Percentiles rank a stretch among this genome's conserved stretches.
phyloP scores from a whole-genome alignment of 2,888 invertebrate genomes.

The Agrilus biguttatus region DNA sequence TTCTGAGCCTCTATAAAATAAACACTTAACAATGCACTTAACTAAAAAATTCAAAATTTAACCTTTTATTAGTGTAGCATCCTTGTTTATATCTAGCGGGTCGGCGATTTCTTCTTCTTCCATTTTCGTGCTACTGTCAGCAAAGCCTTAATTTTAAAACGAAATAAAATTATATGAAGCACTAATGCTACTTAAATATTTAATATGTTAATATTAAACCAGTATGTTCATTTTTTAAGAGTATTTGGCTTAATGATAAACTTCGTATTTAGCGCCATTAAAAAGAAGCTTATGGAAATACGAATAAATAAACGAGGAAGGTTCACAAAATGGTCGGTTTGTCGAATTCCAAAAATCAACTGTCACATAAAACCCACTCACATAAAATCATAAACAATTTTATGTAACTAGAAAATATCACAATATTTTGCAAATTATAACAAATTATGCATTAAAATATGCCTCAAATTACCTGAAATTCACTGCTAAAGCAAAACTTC shows the following conservation, averaged over 20 bases:
- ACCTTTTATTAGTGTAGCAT: slow-evolving; percentile 18
- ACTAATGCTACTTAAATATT: neutral
- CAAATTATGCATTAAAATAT: no score
- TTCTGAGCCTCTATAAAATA: slow-evolving; percentile 52
- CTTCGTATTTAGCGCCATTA: slow-evolving; percentile 15
- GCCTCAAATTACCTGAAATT: no score
- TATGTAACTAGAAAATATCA: no score
- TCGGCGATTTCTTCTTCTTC: slow-evolving; percentile 9
- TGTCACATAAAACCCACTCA: no score
- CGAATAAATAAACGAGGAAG: slow-evolving; percentile 5
- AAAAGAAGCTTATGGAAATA: slow-evolving; percentile 11
- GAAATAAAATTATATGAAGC: slow-evolving; percentile 2
- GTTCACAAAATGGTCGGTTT: slow-evolving; percentile 5
- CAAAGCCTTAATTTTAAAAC: neutral
- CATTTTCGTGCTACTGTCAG: slow-evolving; percentile 5
- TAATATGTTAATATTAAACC: no score
- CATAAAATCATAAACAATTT: no score
- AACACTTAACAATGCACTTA: slow-evolving; percentile 2
- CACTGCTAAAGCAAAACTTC: no score
- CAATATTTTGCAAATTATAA: no score
- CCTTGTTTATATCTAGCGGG: slow-evolving; percentile 14
- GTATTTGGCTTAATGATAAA: neutral
- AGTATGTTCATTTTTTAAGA: no score
- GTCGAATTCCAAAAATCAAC: no score
- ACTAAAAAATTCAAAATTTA: slow-evolving; percentile 4